Percentiles rank a stretch among this genome's conserved stretches.
These are phyloP conservation scores for Myodes glareolus DNA, from an alignment of 2,113 vertebrate genomes.

Conservation along the genomic window DNA sequence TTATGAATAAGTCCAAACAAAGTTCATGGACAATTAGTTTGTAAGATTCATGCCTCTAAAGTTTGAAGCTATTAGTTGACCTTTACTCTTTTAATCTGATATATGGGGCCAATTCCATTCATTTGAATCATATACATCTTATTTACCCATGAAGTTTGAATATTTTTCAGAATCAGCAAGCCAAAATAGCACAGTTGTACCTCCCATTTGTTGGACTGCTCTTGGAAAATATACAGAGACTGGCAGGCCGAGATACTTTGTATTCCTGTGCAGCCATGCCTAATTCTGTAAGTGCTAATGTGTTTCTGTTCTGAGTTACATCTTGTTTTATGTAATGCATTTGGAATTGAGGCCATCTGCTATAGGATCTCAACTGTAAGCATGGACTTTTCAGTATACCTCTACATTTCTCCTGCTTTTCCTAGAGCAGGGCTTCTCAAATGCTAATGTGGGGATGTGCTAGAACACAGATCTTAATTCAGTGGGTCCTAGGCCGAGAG, in stretches of 20 bases:
- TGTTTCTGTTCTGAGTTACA: constrained; percentile 55
- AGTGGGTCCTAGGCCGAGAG: background rate
- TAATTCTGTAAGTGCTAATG: constrained; percentile 85
- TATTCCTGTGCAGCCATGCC: constrained; percentile 79
- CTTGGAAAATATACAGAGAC: constrained; percentile 93
- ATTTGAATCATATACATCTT: background rate
- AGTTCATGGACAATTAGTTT: constrained; percentile 6
- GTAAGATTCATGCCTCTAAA: background rate
- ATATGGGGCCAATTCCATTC: background rate
- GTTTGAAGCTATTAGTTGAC: background rate
- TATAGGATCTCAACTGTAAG: background rate
- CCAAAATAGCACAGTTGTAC: constrained; percentile 95
- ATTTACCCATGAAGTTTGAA: background rate
- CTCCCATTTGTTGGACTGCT: constrained; percentile 94
- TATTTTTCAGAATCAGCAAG: constrained; percentile 94
- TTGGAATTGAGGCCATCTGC: background rate
- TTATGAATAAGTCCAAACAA: constrained; percentile 11
- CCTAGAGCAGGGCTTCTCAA: background rate
- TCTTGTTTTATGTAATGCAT: constrained; percentile 16
- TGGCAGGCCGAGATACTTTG: constrained; percentile 85
- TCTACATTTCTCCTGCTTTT: background rate
- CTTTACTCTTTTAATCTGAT: constrained; percentile 43
- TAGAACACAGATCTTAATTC: constrained; percentile 7
- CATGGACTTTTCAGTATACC: background rate
- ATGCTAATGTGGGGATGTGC: background rate